Base-by-base conservation (phyloP, 2,888 invertebrate species). In the Beris morrisii region DNA sequence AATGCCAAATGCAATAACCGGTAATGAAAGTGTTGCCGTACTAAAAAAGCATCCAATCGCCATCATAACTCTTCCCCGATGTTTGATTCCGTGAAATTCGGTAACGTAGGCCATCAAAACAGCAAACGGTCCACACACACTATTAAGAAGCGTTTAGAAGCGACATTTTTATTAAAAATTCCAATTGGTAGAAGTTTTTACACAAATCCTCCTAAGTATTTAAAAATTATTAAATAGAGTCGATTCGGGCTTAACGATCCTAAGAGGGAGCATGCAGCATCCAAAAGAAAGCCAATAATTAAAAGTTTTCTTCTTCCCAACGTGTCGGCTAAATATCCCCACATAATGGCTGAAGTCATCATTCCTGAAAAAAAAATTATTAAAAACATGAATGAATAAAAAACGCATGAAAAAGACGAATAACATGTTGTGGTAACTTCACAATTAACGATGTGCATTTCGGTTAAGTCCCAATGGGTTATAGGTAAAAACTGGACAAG, bases 271-370 rank as follows among this genome's bases (percentile, higher is more conserved):
- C 88, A 85, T 45, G 88, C 71, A 0, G 84, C 86, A 53, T 90
- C 85, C 9, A 84, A 75, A 54, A 90, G 75, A 74, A 87, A 87
- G 0, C 90, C 90, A 74, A 84, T 83, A 32, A 88, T 80, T 72
- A 92, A 82, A 64, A 91, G 83, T 74, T 85, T 85, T 71, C 84
- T 85, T 67, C 90, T 83, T 9, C 91, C 92, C 67, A 88, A 82
- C 0, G 88, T 88, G 75, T 92, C 92, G 0, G 90, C 88, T 5
- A 91, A 77, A 74, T 87, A 90, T 0, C 92, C 92, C 92, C 92
- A 92, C 4, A 90, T 70, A 75, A 90, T 84, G 0, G 89, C 88
- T 46, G 90, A 89, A 0, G 85, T 82, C 71, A 89, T 87, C 90
- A 92, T 92, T 28, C 90, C 92, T 90, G 75, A 1, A 45, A 45